Percentiles rank a stretch among this genome's conserved stretches.
Evolutionary conservation across 1,140 invertebrate species (phyloP).

Genomic region (Cataglyphis hispanica): DNA sequence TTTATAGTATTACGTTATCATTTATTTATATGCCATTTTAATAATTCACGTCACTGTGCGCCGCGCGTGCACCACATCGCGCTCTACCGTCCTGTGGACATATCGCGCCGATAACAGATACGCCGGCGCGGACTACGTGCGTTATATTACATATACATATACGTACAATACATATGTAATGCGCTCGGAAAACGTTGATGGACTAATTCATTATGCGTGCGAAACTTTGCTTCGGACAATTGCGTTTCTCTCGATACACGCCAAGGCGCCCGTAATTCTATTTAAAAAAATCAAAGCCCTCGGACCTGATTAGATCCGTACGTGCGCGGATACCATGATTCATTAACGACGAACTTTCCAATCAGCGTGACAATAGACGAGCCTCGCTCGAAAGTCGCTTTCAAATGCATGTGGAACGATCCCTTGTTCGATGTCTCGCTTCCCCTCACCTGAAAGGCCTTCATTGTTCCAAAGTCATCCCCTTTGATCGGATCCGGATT

Average conservation of each 20-base stretch:
- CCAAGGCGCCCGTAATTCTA: not conserved
- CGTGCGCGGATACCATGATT: not conserved
- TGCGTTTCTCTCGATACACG: not conserved
- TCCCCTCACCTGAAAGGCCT: not conserved
- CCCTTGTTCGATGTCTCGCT: not conserved
- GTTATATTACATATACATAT: not conserved
- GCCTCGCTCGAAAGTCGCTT: conserved; percentile 27
- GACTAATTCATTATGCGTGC: conserved; percentile 36
- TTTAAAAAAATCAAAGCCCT: conserved; percentile 34
- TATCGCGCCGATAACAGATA: conserved; percentile 36
- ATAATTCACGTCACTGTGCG: conserved; percentile 39
- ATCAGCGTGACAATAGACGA: conserved; percentile 49
- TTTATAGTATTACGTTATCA: conserved; percentile 61
- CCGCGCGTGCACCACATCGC: conserved; percentile 38
- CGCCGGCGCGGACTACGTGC: not conserved
- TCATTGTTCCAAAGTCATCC: conserved; percentile 27
- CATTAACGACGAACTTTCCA: conserved; percentile 53
- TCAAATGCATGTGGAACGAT: conserved; percentile 14
- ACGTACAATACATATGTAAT: not conserved
- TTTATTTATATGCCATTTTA: conserved; percentile 57
- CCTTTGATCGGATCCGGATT: not conserved
- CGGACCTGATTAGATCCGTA: not conserved
- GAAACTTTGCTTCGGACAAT: not conserved
- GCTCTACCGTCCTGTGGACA: not conserved
- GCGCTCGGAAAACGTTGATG: conserved; percentile 9